Percentiles rank a stretch among this genome's conserved stretches.
These are phyloP conservation scores for Nasonia longicornis DNA, from an alignment of 1,140 invertebrate species.

Conservation along the genomic window DNA sequence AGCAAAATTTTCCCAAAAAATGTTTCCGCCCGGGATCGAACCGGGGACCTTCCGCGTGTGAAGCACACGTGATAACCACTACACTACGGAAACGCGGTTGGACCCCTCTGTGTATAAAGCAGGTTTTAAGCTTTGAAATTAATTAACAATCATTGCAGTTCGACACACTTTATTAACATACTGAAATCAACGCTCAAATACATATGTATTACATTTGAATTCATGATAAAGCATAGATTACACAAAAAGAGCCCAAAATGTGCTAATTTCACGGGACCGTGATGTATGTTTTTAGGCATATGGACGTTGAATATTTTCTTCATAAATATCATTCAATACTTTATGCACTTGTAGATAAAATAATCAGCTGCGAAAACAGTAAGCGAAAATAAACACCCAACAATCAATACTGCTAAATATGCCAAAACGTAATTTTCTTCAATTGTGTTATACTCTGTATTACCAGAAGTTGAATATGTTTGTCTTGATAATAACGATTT, in stretches of 20 bases:
- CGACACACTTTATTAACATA: background rate
- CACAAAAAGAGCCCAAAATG: background rate
- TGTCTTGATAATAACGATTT: too few relatives aligned
- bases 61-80: conserved; percentile 63
- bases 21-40: conserved; percentile 89
- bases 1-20: background rate
- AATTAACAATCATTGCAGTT: background rate
- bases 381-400: too few relatives aligned
- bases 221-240: background rate
- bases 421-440: too few relatives aligned
- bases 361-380: too few relatives aligned
- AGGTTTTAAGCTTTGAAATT: background rate
- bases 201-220: background rate
- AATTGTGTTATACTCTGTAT: too few relatives aligned
- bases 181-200: background rate
- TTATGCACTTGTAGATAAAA: too few relatives aligned
- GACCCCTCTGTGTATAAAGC: background rate
- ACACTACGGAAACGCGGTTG: conserved; percentile 73
- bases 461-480: too few relatives aligned
- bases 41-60: conserved; percentile 86
- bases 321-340: too few relatives aligned
- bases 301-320: too few relatives aligned
- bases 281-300: too few relatives aligned
- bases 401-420: too few relatives aligned
- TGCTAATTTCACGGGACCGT: too few relatives aligned